These are phyloP conservation scores for Psilopogon haemacephalus DNA, from an alignment of 2,113 vertebrate genomes.

Conservation along the genomic window DNA sequence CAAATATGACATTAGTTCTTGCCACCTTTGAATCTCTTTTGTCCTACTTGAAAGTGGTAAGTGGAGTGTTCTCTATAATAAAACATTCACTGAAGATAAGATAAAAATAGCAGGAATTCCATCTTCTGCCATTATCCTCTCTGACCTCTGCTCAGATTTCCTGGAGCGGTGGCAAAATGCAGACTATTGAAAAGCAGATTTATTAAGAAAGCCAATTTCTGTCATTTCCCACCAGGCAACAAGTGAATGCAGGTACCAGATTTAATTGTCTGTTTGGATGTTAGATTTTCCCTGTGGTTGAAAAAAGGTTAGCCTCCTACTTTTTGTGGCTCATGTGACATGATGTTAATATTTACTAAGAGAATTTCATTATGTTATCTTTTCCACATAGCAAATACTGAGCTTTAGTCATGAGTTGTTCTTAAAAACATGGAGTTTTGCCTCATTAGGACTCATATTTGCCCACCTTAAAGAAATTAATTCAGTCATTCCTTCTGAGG, in stretches of 20 bases:
- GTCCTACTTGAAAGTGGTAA: constrained; percentile 36
- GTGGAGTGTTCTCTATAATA: constrained; percentile 35
- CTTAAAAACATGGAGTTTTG: background rate
- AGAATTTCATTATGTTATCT: background rate
- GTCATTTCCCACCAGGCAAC: background rate
- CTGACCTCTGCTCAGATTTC: background rate
- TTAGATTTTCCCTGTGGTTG: background rate
- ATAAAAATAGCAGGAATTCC: constrained; percentile 31
- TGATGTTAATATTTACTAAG: background rate
- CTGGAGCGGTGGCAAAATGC: background rate
- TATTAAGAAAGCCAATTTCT: background rate
- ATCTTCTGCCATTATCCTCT: background rate
- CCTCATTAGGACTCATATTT: background rate
- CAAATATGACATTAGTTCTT: constrained; percentile 30
- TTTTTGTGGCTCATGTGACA: background rate
- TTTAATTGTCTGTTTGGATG: background rate
- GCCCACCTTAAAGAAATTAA: background rate
- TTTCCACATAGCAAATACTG: background rate
- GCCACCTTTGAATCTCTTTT: constrained; percentile 11
- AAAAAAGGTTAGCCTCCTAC: background rate
- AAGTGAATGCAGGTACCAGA: background rate
- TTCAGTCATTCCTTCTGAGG: background rate
- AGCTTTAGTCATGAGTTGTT: background rate
- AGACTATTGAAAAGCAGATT: background rate
- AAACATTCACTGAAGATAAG: constrained; percentile 44